Percentiles rank a stretch among this genome's conserved stretches.
These are phyloP conservation scores for Myodes glareolus DNA, from an alignment of 2,113 vertebrate species.

Conservation along the genomic window DNA sequence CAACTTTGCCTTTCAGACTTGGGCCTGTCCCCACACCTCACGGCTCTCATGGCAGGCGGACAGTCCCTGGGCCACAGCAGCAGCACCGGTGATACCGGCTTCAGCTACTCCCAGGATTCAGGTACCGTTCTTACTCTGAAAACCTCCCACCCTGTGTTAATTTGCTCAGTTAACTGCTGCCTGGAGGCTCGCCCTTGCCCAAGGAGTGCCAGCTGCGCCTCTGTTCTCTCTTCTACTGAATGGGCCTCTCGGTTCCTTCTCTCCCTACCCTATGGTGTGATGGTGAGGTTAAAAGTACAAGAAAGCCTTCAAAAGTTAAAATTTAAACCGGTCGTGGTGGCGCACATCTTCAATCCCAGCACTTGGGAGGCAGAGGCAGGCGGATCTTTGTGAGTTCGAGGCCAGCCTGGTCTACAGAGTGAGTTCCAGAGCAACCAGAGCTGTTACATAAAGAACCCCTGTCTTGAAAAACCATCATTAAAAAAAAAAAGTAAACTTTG, in stretches of 20 bases:
- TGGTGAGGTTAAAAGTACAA: background rate
- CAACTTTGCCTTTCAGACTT: constrained; percentile 89
- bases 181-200: background rate
- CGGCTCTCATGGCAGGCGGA: constrained; percentile 94
- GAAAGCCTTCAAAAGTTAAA: background rate
- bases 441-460: background rate
- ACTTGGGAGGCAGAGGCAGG: background rate
- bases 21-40: constrained; percentile 98
- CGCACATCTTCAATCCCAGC: background rate
- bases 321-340: background rate
- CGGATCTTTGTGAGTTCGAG: background rate
- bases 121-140: constrained; percentile 82
- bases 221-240: background rate
- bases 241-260: background rate
- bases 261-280: background rate
- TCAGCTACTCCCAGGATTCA: constrained; percentile 98
- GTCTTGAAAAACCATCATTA: no score
- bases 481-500: background rate
- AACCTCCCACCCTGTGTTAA: background rate
- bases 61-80: constrained; percentile 93
- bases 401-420: no score
- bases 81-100: constrained; percentile 97
- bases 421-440: no score
- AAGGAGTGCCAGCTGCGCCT: background rate
- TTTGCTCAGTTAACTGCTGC: no score